phyloP scores from a whole-genome alignment of 92 coral and sea anemone species.

The Nematostella vectensis region DNA sequence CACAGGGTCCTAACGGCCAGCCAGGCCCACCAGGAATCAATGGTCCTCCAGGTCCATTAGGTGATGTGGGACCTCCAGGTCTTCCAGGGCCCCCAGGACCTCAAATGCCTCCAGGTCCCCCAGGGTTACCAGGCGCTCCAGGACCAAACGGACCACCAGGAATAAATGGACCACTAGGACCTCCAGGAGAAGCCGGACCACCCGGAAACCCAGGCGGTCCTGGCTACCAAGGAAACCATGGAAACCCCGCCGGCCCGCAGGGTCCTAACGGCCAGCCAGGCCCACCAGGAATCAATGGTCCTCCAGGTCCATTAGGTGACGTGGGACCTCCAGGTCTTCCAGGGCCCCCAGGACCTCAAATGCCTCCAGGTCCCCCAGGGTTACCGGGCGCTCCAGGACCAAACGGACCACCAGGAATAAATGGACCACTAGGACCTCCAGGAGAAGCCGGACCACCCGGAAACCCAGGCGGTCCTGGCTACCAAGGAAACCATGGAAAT shows the following conservation, averaged over 20 bases:
- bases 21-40: conserved; percentile 53
- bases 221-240: conserved; percentile 68
- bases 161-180: conserved; percentile 53
- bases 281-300: conserved; percentile 31
- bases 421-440: conserved; percentile 51
- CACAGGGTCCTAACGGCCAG: conserved; percentile 39
- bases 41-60: conserved; percentile 36
- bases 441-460: conserved; percentile 77
- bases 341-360: conserved; percentile 60
- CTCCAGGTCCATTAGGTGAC: conserved; percentile 29
- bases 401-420: conserved; percentile 40
- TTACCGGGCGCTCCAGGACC: conserved; percentile 23
- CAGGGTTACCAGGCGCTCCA: conserved; percentile 56
- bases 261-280: conserved; percentile 4
- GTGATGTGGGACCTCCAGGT: conserved; percentile 38
- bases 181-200: conserved; percentile 45
- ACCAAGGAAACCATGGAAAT: conserved; percentile 30
- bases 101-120: conserved; percentile 61
- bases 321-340: conserved; percentile 52
- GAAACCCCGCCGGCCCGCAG: conserved; percentile 42
- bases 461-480: conserved; percentile 53
- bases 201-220: conserved; percentile 33
- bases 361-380: conserved; percentile 59
- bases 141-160: conserved; percentile 63
- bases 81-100: conserved; percentile 62